Evolutionary conservation across 2,797 vertebrate genomes (phyloP), one percentile per base, ranked within the genome.

Genomic region (Remorina albescens): DNA sequence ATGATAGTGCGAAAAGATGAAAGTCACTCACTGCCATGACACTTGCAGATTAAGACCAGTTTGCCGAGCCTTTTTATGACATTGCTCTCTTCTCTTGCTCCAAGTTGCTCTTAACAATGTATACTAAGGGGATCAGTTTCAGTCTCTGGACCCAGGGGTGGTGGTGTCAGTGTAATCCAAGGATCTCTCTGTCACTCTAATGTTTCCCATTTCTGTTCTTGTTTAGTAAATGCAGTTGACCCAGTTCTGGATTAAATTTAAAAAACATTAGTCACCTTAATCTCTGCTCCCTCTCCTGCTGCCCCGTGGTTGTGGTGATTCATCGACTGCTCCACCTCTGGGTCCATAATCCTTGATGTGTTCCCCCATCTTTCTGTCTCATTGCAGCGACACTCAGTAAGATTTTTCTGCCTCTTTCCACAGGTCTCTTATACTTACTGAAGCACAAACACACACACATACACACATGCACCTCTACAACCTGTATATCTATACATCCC

Each of bases 1-100:
- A 63, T 67, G 72, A 84, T 79, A 57, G 74, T 50, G 47, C 65
- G 50, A 78, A 71, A 83, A 80, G 79, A 86, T 87, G 75, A 85
- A 76, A 75, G 76, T 74, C 61, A 85, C 66, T 80, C 36, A 60
- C 67, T 32, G 42, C 63, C 32, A 44, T 81, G 67, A 71, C 63
- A 71, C 58, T 50, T 61, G 26, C 51, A 75, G 63, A 77, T 85
- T 70, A 67, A 66, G 51, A 51, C 34, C 16, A 16, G 49, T 25
- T 71, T 71, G 34, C 34, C 19, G 5, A 5, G 49, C 32, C 46
- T 71, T 71, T 71, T 68, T 64, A 50, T 65, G 59, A 61, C 80
- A 53, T 53, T 47, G 3, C 56, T 75, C 49, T 67, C 63, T 64
- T 26, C 39, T 69, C 67, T 53, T 76, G 53, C 56, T 71, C 56